A percentile compares a stretch with the other conserved stretches of the same genome.
phyloP scores from a whole-genome alignment of 1,140 invertebrate genomes.

The Trichomalopsis sarcophagae region DNA sequence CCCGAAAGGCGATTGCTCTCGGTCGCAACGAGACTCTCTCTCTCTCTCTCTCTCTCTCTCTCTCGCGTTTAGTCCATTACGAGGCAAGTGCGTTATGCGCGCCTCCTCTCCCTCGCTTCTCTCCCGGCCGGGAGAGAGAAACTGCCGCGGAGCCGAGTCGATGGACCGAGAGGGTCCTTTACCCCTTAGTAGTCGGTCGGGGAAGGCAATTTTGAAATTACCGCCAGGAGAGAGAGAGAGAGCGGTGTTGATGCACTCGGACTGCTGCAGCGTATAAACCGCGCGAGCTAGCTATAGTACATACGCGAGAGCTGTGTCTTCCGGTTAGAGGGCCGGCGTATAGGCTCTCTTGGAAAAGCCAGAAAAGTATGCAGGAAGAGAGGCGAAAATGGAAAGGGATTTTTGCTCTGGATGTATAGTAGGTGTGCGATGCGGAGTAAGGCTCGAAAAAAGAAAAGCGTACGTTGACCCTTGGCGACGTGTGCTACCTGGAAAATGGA shows the following conservation, averaged over 20 bases:
- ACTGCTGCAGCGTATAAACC: slow-evolving; percentile 29
- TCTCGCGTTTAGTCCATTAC: slow-evolving; percentile 21
- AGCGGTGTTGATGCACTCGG: slow-evolving; percentile 35
- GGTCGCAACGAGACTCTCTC: slow-evolving; percentile 9
- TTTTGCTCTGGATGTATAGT: neutral
- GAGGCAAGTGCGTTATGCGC: slow-evolving; percentile 22
- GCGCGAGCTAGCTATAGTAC: neutral
- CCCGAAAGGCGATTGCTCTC: slow-evolving; percentile 44
- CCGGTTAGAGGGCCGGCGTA: slow-evolving; percentile 27
- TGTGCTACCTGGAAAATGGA: neutral
- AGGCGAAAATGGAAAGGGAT: neutral
- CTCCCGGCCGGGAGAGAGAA: neutral
- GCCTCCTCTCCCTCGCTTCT: slow-evolving; percentile 2
- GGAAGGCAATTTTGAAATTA: slow-evolving; percentile 54
- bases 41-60: neutral
- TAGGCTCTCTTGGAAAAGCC: slow-evolving; percentile 5
- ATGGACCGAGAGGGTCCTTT: slow-evolving; percentile 44
- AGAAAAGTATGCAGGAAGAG: slow-evolving; percentile 36
- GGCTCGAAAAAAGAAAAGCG: neutral
- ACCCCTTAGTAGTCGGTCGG: neutral
- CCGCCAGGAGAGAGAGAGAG: neutral
- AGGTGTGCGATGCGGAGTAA: too few relatives aligned
- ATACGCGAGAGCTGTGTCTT: neutral
- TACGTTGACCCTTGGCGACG: neutral
- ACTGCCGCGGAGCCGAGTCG: slow-evolving; percentile 15